These are phyloP conservation scores for Scaptomyza polygonia DNA, from an alignment of 2,888 invertebrate species.

Conservation along the genomic window DNA sequence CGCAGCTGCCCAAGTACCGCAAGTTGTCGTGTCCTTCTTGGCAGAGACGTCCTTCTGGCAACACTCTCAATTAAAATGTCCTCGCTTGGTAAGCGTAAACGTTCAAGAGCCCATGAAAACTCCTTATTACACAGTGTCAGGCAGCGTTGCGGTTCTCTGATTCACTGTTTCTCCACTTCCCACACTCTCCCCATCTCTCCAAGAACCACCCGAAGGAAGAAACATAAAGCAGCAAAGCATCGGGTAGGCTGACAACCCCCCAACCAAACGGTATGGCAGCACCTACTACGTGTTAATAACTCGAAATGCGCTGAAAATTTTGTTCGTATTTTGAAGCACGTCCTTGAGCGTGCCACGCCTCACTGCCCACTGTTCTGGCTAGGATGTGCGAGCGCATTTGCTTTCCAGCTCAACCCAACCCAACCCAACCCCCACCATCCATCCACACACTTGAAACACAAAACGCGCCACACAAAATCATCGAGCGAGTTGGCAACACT, in stretches of 20 bases:
- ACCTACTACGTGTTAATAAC: constrained; percentile 78
- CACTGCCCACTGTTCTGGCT: constrained; percentile 41
- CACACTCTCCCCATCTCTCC: constrained; percentile 10
- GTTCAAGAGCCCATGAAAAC: constrained; percentile 80
- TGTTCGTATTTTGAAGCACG: constrained; percentile 73
- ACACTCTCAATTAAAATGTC: constrained; percentile 80
- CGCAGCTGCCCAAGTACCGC: constrained; percentile 79
- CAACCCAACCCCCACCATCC: background rate
- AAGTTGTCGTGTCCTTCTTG: constrained; percentile 52
- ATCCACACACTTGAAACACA: constrained; percentile 70
- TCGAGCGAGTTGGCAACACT: constrained; percentile 78
- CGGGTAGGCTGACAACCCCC: constrained; percentile 21
- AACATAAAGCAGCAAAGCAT: constrained; percentile 15
- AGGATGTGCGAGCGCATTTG: constrained; percentile 7
- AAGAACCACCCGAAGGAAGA: constrained; percentile 41
- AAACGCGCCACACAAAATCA: constrained; percentile 71
- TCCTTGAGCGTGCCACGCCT: constrained; percentile 69
- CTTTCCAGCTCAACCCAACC: constrained; percentile 1
- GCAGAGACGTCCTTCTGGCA: constrained; percentile 69
- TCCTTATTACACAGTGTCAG: constrained; percentile 79
- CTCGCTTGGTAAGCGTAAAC: constrained; percentile 80
- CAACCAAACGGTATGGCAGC: constrained; percentile 33
- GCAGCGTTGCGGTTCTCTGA: constrained; percentile 36
- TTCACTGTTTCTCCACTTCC: constrained; percentile 13
- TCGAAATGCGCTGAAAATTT: constrained; percentile 76